phyloP scores from a whole-genome alignment of 2,888 invertebrate genomes.

The Cetonia aurata region DNA sequence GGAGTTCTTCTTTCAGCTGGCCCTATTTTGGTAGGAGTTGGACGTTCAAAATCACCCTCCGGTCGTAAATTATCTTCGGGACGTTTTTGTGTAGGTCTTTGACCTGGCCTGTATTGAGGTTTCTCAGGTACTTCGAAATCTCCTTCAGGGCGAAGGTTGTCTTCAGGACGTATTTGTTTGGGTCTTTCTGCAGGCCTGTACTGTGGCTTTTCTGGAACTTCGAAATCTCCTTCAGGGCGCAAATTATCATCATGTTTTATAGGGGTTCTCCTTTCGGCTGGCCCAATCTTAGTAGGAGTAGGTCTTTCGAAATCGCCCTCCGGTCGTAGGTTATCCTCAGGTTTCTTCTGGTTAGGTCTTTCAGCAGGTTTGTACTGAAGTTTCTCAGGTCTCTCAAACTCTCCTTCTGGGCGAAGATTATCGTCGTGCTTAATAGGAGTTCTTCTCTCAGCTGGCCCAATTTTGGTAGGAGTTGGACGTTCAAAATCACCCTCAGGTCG shows the following conservation, averaged over 20 bases:
- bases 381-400: conserved; percentile 66
- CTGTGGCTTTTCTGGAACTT: conserved; percentile 61
- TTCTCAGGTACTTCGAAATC: conserved; percentile 65
- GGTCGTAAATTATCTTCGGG: too few species aligned
- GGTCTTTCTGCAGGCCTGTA: conserved; percentile 65
- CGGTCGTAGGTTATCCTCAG: conserved; percentile 66
- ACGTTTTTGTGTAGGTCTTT: conserved; percentile 66
- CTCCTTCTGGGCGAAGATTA: conserved; percentile 69
- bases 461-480: conserved; percentile 58
- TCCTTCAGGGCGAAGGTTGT: conserved; percentile 65
- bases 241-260: conserved; percentile 65
- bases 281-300: conserved; percentile 54
- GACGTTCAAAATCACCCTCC: too few species aligned
- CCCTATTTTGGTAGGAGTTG: too few species aligned
- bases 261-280: conserved; percentile 60
- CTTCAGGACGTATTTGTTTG: conserved; percentile 65
- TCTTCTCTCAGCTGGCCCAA: conserved; percentile 61
- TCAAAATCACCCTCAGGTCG: conserved; percentile 69
- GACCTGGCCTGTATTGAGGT: conserved; percentile 62
- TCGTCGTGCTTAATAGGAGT: conserved; percentile 66
- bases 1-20: too few species aligned
- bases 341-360: conserved; percentile 67
- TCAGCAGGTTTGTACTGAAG: conserved; percentile 59
- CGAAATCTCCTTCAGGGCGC: conserved; percentile 65
- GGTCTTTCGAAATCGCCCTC: conserved; percentile 67